A percentile compares a stretch with the other conserved stretches of the same genome.
phyloP scores from a whole-genome alignment of 2,797 vertebrate genomes.

The Hemibagrus guttatus region DNA sequence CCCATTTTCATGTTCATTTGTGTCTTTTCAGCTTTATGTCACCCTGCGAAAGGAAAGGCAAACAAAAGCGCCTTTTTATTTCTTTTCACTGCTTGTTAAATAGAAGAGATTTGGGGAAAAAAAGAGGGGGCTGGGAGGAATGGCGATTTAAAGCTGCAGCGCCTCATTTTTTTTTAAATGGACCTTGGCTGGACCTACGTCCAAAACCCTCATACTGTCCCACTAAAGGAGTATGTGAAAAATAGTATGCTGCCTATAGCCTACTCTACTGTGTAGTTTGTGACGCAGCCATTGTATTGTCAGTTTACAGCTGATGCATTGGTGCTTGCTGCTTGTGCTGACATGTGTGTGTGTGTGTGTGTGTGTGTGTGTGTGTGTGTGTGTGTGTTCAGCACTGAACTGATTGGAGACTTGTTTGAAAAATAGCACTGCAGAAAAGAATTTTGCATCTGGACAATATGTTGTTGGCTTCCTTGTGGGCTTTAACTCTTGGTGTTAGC shows the following conservation, averaged over 20 bases:
- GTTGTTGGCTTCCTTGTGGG: slow-evolving; percentile 57
- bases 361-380: no score
- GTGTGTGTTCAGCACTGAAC: background rate
- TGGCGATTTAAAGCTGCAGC: slow-evolving; percentile 85
- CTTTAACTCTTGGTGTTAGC: slow-evolving; percentile 33
- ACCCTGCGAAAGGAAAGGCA: slow-evolving; percentile 75
- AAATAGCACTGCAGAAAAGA: background rate
- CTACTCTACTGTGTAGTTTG: background rate
- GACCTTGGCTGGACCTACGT: slow-evolving; percentile 37
- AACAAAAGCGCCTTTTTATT: slow-evolving; percentile 90
- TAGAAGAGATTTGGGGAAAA: slow-evolving; percentile 81
- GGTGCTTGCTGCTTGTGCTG: slow-evolving; percentile 12
- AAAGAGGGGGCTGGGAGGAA: slow-evolving; percentile 75
- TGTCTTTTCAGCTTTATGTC: slow-evolving; percentile 82
- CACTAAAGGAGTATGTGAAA: background rate
- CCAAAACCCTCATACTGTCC: background rate
- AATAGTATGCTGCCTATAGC: background rate
- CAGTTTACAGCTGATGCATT: slow-evolving; percentile 54
- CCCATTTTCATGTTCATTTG: slow-evolving; percentile 87
- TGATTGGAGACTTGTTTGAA: slow-evolving; percentile 5
- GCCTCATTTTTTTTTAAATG: slow-evolving; percentile 64
- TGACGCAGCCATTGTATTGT: slow-evolving; percentile 29
- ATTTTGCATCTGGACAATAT: slow-evolving; percentile 7
- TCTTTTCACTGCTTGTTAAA: slow-evolving; percentile 87
- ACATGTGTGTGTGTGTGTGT: background rate